A percentile compares a stretch with the other conserved stretches of the same genome.
Evolutionary conservation across 2,888 invertebrate species (phyloP).

Genomic region (Colletes collaris): DNA sequence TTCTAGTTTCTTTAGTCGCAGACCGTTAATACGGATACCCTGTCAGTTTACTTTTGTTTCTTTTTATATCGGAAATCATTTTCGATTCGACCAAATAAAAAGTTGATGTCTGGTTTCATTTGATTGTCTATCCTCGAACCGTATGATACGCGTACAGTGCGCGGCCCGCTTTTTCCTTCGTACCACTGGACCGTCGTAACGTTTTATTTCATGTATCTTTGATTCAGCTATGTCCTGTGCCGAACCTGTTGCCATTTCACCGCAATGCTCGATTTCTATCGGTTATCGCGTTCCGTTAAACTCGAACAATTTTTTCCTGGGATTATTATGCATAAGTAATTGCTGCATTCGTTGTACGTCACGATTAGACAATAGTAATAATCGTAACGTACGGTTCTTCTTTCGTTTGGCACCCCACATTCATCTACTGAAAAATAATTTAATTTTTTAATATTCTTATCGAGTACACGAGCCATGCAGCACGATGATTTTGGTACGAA

Average conservation of each 20-base stretch:
- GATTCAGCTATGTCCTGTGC: constrained; percentile 40
- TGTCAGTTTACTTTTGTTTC: not conserved
- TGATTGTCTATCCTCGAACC: not conserved
- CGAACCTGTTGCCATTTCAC: constrained; percentile 65
- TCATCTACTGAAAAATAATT: too few species aligned
- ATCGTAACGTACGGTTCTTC: too few species aligned
- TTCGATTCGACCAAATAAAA: constrained; percentile 5
- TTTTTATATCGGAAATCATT: not conserved
- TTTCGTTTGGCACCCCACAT: too few species aligned
- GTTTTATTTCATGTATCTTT: constrained; percentile 48
- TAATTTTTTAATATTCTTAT: too few species aligned
- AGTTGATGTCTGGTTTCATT: constrained; percentile 14
- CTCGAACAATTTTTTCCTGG: constrained; percentile 60
- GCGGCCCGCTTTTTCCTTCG: constrained; percentile 10
- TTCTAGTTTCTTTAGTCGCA: too few species aligned
- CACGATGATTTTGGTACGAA: not conserved
- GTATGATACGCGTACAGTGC: not conserved
- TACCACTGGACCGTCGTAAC: constrained; percentile 17
- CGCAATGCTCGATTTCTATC: constrained; percentile 64
- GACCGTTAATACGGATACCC: too few species aligned
- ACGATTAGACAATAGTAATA: constrained; percentile 12
- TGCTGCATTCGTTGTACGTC: constrained; percentile 10
- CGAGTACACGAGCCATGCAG: too few species aligned
- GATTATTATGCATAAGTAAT: constrained; percentile 33
- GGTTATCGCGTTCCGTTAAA: constrained; percentile 64